A percentile compares a stretch with the other conserved stretches of the same genome.
Evolutionary conservation across 2,888 invertebrate genomes (phyloP).

Genomic region (Cantharis flavilabris): DNA sequence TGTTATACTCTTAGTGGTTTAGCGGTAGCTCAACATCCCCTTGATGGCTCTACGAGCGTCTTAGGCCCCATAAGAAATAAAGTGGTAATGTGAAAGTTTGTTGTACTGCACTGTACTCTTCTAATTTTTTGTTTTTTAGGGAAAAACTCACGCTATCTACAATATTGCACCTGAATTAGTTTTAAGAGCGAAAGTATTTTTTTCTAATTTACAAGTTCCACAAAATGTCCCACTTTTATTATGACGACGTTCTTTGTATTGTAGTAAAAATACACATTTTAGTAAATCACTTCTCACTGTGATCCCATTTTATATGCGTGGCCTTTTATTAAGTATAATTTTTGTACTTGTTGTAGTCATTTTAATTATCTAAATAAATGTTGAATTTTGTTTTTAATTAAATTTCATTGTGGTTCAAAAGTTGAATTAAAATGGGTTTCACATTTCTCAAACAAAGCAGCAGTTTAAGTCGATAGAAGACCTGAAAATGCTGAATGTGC

Average conservation of each 20-base stretch:
- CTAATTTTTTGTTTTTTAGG: constrained; percentile 49
- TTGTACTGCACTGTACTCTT: neutral
- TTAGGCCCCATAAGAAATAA: constrained; percentile 73
- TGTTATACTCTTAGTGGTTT: constrained; percentile 96
- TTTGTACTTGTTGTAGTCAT: constrained; percentile 16
- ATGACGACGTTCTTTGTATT: constrained; percentile 11
- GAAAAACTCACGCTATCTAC: constrained; percentile 79
- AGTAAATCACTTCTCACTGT: constrained; percentile 12
- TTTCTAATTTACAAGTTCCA: constrained; percentile 42
- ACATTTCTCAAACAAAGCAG: no score
- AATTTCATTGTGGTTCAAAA: neutral
- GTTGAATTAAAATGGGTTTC: no score
- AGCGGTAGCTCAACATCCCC: constrained; percentile 83
- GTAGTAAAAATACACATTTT: neutral
- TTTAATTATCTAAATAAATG: constrained; percentile 18
- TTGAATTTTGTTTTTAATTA: neutral
- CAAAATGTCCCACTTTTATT: constrained; percentile 6
- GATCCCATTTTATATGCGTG: constrained; percentile 21
- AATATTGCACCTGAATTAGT: constrained; percentile 76
- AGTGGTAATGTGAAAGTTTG: constrained; percentile 55
- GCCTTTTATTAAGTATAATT: constrained; percentile 17
- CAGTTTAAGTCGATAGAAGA: no score
- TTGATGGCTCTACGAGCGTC: constrained; percentile 58
- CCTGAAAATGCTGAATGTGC: no score
- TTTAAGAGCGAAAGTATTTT: constrained; percentile 58